phyloP scores from a whole-genome alignment of 1,140 invertebrate genomes.

The Apis cerana region DNA sequence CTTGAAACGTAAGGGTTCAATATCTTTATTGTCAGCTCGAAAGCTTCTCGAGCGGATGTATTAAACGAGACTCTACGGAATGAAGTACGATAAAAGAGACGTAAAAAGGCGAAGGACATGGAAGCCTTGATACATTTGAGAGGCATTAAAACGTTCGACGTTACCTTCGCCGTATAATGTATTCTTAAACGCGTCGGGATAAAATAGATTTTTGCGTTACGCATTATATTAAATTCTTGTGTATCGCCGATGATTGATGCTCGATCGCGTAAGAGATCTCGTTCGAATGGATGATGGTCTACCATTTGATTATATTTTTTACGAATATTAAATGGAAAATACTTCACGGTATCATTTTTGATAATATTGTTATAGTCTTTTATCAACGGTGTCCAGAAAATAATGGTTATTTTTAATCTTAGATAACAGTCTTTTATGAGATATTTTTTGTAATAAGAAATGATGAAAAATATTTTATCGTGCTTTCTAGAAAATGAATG shows the following conservation, averaged over 20 bases:
- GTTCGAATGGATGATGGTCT: background rate
- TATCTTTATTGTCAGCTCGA: constrained; percentile 48
- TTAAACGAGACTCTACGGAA: constrained; percentile 40
- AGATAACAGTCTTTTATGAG: too few relatives aligned
- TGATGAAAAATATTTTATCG: too few relatives aligned
- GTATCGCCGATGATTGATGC: background rate
- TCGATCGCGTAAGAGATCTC: background rate
- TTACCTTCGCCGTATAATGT: constrained; percentile 32
- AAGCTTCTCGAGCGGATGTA: constrained; percentile 44
- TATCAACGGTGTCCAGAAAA: too few relatives aligned
- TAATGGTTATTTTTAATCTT: too few relatives aligned
- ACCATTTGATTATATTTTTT: background rate
- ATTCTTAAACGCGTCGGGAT: constrained; percentile 25
- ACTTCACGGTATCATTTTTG: too few relatives aligned
- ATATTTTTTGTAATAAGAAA: too few relatives aligned
- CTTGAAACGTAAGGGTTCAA: constrained; percentile 39
- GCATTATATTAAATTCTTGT: constrained; percentile 17
- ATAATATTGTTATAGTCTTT: too few relatives aligned
- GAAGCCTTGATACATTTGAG: constrained; percentile 38
- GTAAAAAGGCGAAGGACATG: constrained; percentile 38
- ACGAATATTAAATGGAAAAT: background rate
- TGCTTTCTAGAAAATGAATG: too few relatives aligned
- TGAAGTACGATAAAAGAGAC: constrained; percentile 37
- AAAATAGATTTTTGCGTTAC: constrained; percentile 11
- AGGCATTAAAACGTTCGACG: constrained; percentile 39